Percentiles rank a stretch among this genome's conserved stretches.
These are phyloP conservation scores for Thymallus thymallus DNA, from an alignment of 2,113 vertebrate species.

Conservation along the genomic window DNA sequence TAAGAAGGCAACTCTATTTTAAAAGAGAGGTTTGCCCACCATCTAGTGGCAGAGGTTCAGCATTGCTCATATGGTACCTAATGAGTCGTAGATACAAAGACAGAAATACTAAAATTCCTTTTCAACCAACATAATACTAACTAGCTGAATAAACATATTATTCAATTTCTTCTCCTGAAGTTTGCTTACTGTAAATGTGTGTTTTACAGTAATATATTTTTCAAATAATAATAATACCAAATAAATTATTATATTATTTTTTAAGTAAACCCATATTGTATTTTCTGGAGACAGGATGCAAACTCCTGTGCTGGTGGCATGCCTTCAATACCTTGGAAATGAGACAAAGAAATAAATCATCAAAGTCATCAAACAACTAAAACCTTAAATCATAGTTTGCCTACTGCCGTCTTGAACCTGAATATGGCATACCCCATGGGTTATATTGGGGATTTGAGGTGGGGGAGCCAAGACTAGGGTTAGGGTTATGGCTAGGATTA, in stretches of 20 bases:
- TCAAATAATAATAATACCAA: too few species aligned
- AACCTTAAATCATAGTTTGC: neutral
- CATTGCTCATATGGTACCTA: neutral
- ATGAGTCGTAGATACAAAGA: too few species aligned
- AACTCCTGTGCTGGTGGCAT: slow-evolving; percentile 65
- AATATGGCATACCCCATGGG: too few species aligned
- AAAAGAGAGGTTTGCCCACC: neutral
- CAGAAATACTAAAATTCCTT: too few species aligned
- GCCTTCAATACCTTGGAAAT: slow-evolving; percentile 31
- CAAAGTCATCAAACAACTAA: neutral
- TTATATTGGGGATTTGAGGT: too few species aligned
- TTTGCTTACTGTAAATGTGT: neutral
- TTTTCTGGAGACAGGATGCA: slow-evolving; percentile 78
- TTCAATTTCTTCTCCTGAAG: too few species aligned
- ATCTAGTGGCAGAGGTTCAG: slow-evolving; percentile 3
- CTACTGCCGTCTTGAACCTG: neutral
- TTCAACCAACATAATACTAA: too few species aligned
- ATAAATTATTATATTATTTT: too few species aligned
- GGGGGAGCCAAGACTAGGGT: too few species aligned
- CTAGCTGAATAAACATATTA: too few species aligned
- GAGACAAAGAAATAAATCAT: neutral
- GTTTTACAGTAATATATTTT: neutral
- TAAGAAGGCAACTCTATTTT: neutral
- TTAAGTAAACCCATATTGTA: slow-evolving; percentile 76
- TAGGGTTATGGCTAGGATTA: too few species aligned